Evolutionary conservation across 2,113 vertebrate species (phyloP).

Genomic region (Gymnorhina tibicen): DNA sequence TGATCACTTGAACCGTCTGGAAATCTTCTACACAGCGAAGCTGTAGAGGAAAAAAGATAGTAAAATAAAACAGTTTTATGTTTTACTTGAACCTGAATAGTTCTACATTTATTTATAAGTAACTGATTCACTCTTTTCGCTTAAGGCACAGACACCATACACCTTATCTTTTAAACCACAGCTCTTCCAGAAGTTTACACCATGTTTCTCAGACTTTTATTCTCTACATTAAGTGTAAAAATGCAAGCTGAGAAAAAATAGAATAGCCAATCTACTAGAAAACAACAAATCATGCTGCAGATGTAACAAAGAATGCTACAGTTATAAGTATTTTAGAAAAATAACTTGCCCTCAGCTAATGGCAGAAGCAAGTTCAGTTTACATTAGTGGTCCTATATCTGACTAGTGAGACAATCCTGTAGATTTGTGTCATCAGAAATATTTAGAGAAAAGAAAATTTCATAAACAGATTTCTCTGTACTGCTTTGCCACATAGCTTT

Average conservation of each 20-base stretch:
- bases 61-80: background rate
- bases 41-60: slow-evolving; percentile 56
- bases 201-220: background rate
- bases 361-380: background rate
- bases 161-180: background rate
- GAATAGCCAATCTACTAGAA: background rate
- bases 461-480: background rate
- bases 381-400: background rate
- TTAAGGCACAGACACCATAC: background rate
- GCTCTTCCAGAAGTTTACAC: background rate
- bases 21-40: slow-evolving; percentile 86
- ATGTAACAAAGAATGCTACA: background rate
- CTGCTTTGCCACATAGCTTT: background rate
- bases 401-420: background rate
- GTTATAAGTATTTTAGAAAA: background rate
- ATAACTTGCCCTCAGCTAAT: background rate
- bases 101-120: background rate
- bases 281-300: background rate
- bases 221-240: background rate
- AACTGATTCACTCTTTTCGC: background rate
- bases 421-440: background rate
- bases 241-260: background rate
- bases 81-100: background rate
- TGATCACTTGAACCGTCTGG: slow-evolving; percentile 87
- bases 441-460: background rate